Conservation (phyloP, 2,113 vertebrate species). For the Gila orcuttii region DNA sequence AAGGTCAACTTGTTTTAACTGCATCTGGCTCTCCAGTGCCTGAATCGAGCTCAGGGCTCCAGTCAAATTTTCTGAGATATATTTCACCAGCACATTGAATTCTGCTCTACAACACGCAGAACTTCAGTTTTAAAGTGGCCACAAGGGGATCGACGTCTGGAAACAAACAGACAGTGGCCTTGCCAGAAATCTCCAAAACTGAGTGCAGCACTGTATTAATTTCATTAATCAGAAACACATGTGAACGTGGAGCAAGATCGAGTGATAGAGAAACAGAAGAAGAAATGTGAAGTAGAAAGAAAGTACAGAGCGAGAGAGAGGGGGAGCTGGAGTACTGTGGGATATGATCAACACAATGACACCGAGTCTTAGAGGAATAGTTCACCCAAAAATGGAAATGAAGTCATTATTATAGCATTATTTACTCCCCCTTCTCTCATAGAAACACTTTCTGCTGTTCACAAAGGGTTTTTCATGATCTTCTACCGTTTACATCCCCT, state of each 20-base stretch:
- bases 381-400: not conserved
- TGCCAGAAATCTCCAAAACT: conserved; percentile 48
- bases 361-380: not conserved
- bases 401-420: not conserved
- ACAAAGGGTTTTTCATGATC: not conserved
- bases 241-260: conserved; percentile 35
- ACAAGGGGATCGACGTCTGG: conserved; percentile 50
- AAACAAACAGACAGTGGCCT: conserved; percentile 49
- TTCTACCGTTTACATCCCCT: not conserved
- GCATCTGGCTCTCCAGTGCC: not conserved
- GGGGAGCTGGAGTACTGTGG: conserved; percentile 70
- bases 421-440: not conserved
- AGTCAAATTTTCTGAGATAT: conserved; percentile 5
- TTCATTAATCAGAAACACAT: conserved; percentile 64
- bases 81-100: conserved; percentile 29
- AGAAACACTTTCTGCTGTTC: not conserved
- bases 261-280: conserved; percentile 47
- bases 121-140: conserved; percentile 51
- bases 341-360: not conserved
- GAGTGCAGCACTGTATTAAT: conserved; percentile 63
- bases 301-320: conserved; percentile 37
- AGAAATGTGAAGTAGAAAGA: conserved; percentile 11
- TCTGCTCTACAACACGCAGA: conserved; percentile 49
- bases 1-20: conserved; percentile 11
- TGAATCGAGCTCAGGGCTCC: not conserved